Conservation (phyloP, 2,888 invertebrate genomes). For the Hypena proboscidalis region DNA sequence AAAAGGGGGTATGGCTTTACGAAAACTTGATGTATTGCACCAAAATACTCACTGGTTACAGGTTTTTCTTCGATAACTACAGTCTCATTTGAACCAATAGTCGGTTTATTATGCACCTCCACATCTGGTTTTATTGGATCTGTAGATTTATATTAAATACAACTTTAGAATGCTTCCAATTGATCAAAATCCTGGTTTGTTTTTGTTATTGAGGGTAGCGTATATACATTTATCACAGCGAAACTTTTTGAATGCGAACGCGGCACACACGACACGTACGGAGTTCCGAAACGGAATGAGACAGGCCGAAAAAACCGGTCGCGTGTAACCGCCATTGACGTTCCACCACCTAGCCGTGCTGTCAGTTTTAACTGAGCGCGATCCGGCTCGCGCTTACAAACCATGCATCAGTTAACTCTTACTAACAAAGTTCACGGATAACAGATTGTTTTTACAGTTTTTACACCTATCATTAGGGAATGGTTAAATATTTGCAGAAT, state of each 20-base stretch:
- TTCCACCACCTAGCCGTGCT: slow-evolving; percentile 57
- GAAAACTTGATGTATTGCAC: slow-evolving; percentile 55
- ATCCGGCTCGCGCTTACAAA: slow-evolving; percentile 57
- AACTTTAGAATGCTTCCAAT: slow-evolving; percentile 60
- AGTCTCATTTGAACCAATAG: slow-evolving; percentile 72
- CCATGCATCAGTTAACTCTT: slow-evolving; percentile 14
- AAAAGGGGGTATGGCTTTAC: slow-evolving; percentile 57
- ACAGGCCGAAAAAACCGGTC: slow-evolving; percentile 51
- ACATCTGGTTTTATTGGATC: slow-evolving; percentile 76
- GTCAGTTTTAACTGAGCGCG: slow-evolving; percentile 72
- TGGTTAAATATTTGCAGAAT: not conserved
- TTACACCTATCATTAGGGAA: too few relatives aligned
- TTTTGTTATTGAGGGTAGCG: slow-evolving; percentile 37
- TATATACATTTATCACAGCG: slow-evolving; percentile 38
- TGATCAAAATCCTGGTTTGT: slow-evolving; percentile 40
- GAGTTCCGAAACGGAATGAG: slow-evolving; percentile 65
- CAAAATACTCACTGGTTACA: slow-evolving; percentile 79
- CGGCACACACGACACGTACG: slow-evolving; percentile 55
- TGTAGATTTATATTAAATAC: slow-evolving; percentile 80
- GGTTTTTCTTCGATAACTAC: slow-evolving; percentile 73
- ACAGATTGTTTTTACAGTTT: not conserved
- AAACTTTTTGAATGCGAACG: slow-evolving; percentile 33
- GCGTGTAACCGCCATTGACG: slow-evolving; percentile 64
- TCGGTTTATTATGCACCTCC: slow-evolving; percentile 75
- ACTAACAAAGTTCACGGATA: not conserved